Evolutionary conservation across 2,888 invertebrate genomes (phyloP), one percentile per base, ranked within the genome.

Genomic region (Pseudanteris insignis): DNA sequence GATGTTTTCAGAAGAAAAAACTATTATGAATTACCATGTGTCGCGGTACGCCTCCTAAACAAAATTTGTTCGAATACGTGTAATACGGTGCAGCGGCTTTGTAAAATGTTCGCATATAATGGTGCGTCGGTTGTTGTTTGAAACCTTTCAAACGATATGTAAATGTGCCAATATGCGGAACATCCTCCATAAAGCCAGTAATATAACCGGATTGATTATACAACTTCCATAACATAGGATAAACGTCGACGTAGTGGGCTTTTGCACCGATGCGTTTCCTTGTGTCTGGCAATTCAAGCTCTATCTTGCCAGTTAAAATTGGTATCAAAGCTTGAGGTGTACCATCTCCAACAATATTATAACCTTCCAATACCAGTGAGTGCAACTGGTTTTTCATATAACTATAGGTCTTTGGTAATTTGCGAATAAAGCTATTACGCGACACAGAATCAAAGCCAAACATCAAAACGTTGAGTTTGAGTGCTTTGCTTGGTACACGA

Each of bases 101-200:
- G 71, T 89, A 92, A 77, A 89, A 94, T 0, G 92, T 86, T 18
- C 95, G 82, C 81, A 94, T 87, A 75, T 94, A 96, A 78, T 96
- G 95, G 81, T 96, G 92, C 0, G 95, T 93, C 0, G 96, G 96
- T 67, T 88, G 88, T 1, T 84, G 80, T 24, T 82, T 81, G 78
- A 96, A 96, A 0, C 96, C 96, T 66, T 90, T 90, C 74, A 96
- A 84, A 5, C 96, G 85, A 78, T 93, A 94, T 1, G 92, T 92
- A 76, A 96, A 97, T 0, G 93, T 94, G 0, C 95, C 95, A 13
- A 90, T 86, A 70, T 85, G 82, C 0, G 92, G 90, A 67, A 88
- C 86, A 75, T 97, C 96, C 76, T 97, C 96, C 69, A 90, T 89
- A 77, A 90, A 96, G 0, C 89, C 90, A 1, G 92, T 91, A 14